Evolutionary conservation across 1,140 invertebrate species (phyloP).

Genomic region (Papilio aristodemus): DNA sequence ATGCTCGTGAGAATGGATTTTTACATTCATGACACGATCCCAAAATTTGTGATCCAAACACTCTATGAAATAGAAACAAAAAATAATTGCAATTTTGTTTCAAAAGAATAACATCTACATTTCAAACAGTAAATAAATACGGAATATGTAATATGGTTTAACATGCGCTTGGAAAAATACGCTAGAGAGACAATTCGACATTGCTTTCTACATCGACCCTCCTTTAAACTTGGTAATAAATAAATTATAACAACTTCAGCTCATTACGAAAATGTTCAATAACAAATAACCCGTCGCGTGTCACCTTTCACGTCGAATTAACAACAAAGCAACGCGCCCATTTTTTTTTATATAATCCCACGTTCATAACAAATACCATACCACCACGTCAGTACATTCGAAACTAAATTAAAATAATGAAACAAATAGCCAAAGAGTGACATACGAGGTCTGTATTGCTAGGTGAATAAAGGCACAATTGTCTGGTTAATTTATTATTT

Average conservation of each 20-base stretch:
- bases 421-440: background rate
- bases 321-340: constrained; percentile 4
- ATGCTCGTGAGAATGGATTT: too few species aligned
- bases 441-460: background rate
- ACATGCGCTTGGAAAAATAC: background rate
- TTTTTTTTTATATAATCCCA: constrained; percentile 22
- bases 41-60: too few species aligned
- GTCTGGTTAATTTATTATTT: background rate
- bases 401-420: background rate
- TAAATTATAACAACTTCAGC: background rate
- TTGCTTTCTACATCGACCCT: background rate
- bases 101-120: too few species aligned
- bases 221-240: background rate
- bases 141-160: background rate
- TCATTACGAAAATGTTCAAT: constrained; percentile 4
- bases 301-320: constrained; percentile 23
- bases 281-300: constrained; percentile 4
- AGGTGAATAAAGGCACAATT: background rate
- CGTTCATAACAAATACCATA: constrained; percentile 11
- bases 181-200: too few species aligned
- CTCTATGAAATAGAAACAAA: too few species aligned
- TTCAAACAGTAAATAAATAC: too few species aligned
- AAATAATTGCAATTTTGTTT: too few species aligned
- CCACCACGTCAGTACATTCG: constrained; percentile 20
- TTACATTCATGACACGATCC: too few species aligned